Evolutionary conservation across 1,140 invertebrate species (phyloP).

Genomic region (Dreissena rostriformis): DNA sequence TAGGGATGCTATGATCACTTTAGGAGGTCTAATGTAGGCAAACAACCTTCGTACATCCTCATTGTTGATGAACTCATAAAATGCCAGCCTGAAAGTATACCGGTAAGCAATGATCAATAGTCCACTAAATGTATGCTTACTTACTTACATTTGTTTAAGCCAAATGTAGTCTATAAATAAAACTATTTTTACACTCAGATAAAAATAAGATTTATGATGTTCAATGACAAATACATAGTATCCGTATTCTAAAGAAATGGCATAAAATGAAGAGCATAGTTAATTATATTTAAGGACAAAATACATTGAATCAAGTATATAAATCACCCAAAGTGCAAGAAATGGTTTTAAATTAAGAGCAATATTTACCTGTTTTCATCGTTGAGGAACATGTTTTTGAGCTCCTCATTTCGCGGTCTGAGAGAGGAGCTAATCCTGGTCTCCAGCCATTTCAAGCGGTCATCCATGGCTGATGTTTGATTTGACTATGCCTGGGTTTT

Average conservation of each 20-base stretch:
- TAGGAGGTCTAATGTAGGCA: conserved; percentile 73
- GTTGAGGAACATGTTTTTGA: conserved; percentile 79
- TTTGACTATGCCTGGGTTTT: too few species aligned
- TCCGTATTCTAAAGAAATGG: too few species aligned
- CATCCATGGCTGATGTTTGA: conserved; percentile 66
- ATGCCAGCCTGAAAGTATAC: conserved; percentile 75
- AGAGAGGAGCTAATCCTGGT: conserved; percentile 78
- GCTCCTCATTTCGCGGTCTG: conserved; percentile 78
- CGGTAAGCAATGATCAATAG: not conserved
- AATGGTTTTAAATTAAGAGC: too few species aligned
- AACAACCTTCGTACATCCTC: conserved; percentile 79
- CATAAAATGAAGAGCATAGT: too few species aligned
- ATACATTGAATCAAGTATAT: too few species aligned
- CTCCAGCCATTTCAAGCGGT: conserved; percentile 79
- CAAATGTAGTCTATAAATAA: not conserved
- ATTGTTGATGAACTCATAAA: conserved; percentile 81
- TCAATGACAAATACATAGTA: too few species aligned
- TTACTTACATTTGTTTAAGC: not conserved
- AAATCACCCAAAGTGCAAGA: too few species aligned
- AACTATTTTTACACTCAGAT: not conserved
- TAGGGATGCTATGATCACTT: conserved; percentile 75
- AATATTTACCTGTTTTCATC: conserved; percentile 79
- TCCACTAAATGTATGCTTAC: not conserved
- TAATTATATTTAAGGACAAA: too few species aligned
- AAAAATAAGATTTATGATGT: not conserved